Percentiles rank a stretch among this genome's conserved stretches.
These are phyloP conservation scores for Rutilus rutilus DNA, from an alignment of 2,113 vertebrate genomes.

Conservation along the genomic window DNA sequence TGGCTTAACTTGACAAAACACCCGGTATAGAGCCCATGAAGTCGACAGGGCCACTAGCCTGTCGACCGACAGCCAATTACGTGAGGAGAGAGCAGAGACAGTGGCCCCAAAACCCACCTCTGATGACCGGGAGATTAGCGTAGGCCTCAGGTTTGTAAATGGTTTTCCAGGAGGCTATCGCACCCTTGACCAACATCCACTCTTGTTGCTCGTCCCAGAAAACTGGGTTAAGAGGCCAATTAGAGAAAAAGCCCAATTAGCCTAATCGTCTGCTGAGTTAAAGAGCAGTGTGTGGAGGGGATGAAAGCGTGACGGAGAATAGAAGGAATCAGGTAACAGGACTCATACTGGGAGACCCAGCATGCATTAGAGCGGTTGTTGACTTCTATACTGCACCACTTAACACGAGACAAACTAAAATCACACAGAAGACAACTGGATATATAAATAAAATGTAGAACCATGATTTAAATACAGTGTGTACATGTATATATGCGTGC, in stretches of 20 bases:
- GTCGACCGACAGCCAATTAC: constrained; percentile 69
- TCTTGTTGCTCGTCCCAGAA: constrained; percentile 18
- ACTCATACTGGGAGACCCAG: constrained; percentile 20
- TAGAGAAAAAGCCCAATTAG: constrained; percentile 52
- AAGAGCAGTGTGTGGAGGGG: constrained; percentile 31
- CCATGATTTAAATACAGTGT: not conserved
- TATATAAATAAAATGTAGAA: not conserved
- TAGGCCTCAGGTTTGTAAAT: constrained; percentile 22
- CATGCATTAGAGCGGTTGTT: not conserved
- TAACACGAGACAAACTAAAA: not conserved
- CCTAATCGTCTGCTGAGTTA: constrained; percentile 49
- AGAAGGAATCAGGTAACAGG: constrained; percentile 32
- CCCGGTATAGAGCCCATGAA: constrained; percentile 55
- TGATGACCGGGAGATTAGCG: constrained; percentile 51
- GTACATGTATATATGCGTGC: too few relatives aligned
- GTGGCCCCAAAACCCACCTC: constrained; percentile 58
- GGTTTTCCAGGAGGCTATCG: constrained; percentile 21
- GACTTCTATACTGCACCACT: not conserved
- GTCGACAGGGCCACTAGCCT: constrained; percentile 42
- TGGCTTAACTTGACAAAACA: constrained; percentile 62
- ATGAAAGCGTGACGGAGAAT: constrained; percentile 12
- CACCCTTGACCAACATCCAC: constrained; percentile 48
- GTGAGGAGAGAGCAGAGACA: constrained; percentile 17
- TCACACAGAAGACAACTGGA: not conserved
- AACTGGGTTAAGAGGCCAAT: constrained; percentile 62